Percentiles rank a stretch among this genome's conserved stretches.
phyloP scores from a whole-genome alignment of 1,140 invertebrate species.

The Drosophila bocqueti region DNA sequence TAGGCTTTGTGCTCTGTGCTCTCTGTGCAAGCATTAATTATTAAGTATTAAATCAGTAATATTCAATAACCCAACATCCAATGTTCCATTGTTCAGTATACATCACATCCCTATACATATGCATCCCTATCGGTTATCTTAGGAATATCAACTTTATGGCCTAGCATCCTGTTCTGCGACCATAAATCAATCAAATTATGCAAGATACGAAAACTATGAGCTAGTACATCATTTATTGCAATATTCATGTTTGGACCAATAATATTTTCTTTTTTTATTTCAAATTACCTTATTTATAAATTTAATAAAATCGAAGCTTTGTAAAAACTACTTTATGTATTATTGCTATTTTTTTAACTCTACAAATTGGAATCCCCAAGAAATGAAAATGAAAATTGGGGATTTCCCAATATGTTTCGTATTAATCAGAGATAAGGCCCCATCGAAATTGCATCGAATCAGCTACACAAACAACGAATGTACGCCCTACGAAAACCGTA shows the following conservation, averaged over 20 bases:
- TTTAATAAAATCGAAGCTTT: background rate
- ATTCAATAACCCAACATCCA: background rate
- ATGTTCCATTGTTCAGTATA: background rate
- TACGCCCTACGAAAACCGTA: background rate
- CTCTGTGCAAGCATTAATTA: no score
- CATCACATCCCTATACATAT: background rate
- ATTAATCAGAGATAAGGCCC: background rate
- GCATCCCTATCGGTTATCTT: background rate
- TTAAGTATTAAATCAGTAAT: background rate
- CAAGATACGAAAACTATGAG: background rate
- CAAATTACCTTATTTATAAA: background rate
- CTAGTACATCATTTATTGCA: background rate
- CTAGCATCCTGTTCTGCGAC: background rate
- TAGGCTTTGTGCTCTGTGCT: no score
- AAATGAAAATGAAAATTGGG: background rate
- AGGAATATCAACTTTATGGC: slow-evolving; percentile 4
- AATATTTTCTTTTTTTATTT: background rate
- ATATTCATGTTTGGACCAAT: background rate
- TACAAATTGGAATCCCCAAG: background rate
- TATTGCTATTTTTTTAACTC: no score
- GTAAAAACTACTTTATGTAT: no score
- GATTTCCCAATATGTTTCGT: background rate
- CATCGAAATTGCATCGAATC: background rate
- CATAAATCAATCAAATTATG: slow-evolving; percentile 10
- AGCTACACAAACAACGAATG: background rate